Conservation (phyloP, 1,140 invertebrate species). For the Drosophila orena region DNA sequence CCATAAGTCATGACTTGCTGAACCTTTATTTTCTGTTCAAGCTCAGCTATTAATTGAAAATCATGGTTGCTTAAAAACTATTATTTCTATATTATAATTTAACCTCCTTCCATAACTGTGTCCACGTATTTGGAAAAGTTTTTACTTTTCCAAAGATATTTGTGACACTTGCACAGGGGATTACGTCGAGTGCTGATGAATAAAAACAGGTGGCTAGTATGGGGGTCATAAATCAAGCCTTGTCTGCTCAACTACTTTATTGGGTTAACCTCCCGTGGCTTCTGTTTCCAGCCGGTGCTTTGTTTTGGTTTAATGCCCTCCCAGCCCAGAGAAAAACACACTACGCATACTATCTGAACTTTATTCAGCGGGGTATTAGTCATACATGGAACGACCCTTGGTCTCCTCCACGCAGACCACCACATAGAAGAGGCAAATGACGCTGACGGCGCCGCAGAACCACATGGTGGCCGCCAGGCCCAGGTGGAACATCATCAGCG, state of each 20-base stretch:
- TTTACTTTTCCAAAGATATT: not conserved
- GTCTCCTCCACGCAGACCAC: conserved; percentile 72
- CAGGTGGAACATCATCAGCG: conserved; percentile 66
- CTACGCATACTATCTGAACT: not conserved
- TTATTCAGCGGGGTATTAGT: conserved; percentile 40
- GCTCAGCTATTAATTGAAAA: too few species aligned
- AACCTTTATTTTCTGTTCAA: too few species aligned
- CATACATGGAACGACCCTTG: conserved; percentile 72
- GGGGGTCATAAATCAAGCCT: conserved; percentile 65
- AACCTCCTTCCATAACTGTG: too few species aligned
- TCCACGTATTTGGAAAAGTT: too few species aligned
- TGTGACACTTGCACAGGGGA: conserved; percentile 16
- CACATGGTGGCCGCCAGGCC: conserved; percentile 77
- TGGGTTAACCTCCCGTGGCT: conserved; percentile 13
- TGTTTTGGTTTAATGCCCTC: conserved; percentile 67
- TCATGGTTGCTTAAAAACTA: too few species aligned
- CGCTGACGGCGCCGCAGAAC: conserved; percentile 57
- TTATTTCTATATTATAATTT: too few species aligned
- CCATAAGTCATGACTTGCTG: too few species aligned
- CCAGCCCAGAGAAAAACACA: not conserved
- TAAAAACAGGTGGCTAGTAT: conserved; percentile 32
- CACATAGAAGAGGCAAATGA: conserved; percentile 65
- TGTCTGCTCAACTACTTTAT: conserved; percentile 49
- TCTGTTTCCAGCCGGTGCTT: conserved; percentile 31
- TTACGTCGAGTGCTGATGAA: conserved; percentile 53